Evolutionary conservation across 2,113 vertebrate genomes (phyloP), one percentile per base, ranked within the genome.

Genomic region (Toxotes chatareus): DNA sequence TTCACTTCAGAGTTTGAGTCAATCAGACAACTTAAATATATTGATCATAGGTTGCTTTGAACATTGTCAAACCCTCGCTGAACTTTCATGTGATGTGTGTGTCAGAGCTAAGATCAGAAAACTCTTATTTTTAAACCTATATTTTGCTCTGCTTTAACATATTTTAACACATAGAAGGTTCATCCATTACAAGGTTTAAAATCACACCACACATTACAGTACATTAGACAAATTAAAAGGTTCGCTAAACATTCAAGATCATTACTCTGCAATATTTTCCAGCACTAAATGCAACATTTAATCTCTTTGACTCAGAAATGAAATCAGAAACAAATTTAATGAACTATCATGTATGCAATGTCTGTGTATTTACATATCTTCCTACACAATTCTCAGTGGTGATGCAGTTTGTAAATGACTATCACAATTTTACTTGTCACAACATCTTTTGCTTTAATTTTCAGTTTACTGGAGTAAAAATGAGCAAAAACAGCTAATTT

Each of bases 11-110:
- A 73, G 68, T 85, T 17, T 40, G n/a, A 80, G 70, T 77, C 71
- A 84, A 69, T 88, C 82, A 81, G 85, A 66, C 46, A 65, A 70
- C 56, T 70, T 71, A 56, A 61, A 80, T 70, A 82, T 88, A 67
- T 68, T 63, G 60, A 82, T 76, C 80, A 71, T 36, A 6, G 19
- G 44, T 21, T 57, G 27, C 36, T 55, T 19, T 62, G 19, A 76
- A 79, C 21, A 4, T 27, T 10, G 31, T 36, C 42, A 59, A 64
- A 68, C 9, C 12, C 11, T 31, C 1, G 0, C 8, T 71, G 23
- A 73, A 53, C 55, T 77, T 73, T 62, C 31, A 49, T 70, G 38
- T 66, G 42, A 61, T 13, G 21, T 34, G 32, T 62, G 21, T 42
- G 13, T 32, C 31, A 19, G 32, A 14, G 17, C 75, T 62, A 6